Evolutionary conservation across 1,140 invertebrate species (phyloP).

Genomic region (Lepeophtheirus salmonis): DNA sequence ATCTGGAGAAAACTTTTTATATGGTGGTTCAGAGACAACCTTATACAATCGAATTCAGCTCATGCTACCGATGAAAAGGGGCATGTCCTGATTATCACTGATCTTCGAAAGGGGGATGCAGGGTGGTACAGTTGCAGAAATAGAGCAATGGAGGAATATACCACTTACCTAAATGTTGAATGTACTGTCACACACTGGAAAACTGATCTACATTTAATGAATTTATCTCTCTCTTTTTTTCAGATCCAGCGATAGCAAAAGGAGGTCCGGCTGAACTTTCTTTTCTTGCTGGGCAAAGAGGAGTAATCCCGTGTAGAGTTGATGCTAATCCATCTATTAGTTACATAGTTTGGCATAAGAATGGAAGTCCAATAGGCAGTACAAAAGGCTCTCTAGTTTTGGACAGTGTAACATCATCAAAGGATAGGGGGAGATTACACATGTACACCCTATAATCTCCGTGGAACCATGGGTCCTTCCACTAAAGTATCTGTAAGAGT

Average conservation of each 20-base stretch:
- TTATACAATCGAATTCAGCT: background rate
- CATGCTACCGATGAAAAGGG: background rate
- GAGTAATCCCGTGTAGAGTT: background rate
- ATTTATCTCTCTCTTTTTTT: background rate
- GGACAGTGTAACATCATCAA: background rate
- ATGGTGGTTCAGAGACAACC: background rate
- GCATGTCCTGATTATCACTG: background rate
- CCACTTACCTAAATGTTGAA: background rate
- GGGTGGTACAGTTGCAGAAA: background rate
- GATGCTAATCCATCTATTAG: background rate
- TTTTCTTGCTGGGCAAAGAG: background rate
- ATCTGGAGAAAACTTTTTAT: background rate
- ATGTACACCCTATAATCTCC: background rate
- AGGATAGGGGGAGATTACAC: background rate
- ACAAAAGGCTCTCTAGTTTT: background rate
- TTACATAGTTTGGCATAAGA: background rate
- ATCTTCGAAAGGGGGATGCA: background rate
- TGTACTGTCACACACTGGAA: too few relatives aligned
- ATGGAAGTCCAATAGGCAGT: background rate
- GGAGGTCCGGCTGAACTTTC: background rate
- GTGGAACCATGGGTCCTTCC: background rate
- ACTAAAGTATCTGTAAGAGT: background rate
- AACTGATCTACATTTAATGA: background rate
- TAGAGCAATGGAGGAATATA: background rate
- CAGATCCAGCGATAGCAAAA: background rate